These are phyloP conservation scores for Phainopepla nitens DNA, from an alignment of 2,113 vertebrate species.

Conservation along the genomic window DNA sequence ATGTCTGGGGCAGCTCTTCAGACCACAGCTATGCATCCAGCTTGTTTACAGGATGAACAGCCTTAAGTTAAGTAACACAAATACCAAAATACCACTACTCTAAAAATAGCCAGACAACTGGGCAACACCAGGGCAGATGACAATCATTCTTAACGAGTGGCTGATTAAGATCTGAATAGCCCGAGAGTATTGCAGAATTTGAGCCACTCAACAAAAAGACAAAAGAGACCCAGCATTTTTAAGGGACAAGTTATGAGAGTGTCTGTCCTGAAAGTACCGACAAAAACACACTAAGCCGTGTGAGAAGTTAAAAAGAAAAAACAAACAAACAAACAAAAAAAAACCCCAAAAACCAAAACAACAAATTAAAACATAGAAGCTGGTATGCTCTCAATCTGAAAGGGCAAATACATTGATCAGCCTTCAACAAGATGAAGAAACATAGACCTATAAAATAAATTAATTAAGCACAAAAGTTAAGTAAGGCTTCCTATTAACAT, in stretches of 20 bases:
- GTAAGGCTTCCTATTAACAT: background rate
- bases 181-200: background rate
- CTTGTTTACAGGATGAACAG: conserved; percentile 13
- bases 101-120: conserved; percentile 35
- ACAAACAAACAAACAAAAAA: background rate
- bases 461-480: background rate
- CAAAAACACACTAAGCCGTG: background rate
- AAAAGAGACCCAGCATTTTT: background rate
- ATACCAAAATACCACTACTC: background rate
- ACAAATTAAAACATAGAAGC: background rate
- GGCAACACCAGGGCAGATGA: background rate
- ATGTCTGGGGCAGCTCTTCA: background rate
- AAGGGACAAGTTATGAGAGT: background rate
- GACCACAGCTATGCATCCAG: background rate
- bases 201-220: background rate
- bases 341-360: background rate
- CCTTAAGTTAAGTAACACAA: background rate
- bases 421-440: background rate
- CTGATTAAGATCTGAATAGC: background rate
- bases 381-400: background rate
- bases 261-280: background rate
- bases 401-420: background rate
- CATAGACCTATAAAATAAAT: background rate
- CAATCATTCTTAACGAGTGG: background rate
- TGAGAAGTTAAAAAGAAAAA: background rate